These are phyloP conservation scores for Nicator chloris DNA, from an alignment of 2,113 vertebrate genomes.

Conservation along the genomic window DNA sequence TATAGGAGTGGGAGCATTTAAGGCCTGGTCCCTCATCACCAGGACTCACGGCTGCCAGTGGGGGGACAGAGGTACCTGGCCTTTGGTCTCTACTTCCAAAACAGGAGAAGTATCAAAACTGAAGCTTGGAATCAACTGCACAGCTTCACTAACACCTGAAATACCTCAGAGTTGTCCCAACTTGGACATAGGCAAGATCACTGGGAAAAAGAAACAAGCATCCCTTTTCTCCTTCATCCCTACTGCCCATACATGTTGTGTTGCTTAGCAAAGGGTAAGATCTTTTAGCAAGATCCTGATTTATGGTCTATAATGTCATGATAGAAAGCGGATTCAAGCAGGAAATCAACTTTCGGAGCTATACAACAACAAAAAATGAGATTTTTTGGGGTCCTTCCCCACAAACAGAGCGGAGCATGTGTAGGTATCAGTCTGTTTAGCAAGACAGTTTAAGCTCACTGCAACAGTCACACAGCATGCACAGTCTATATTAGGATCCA, in stretches of 20 bases:
- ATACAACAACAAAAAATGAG: not conserved
- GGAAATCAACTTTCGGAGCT: not conserved
- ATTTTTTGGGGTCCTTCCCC: not conserved
- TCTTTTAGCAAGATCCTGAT: not conserved
- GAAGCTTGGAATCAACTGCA: not conserved
- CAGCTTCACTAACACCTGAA: not conserved
- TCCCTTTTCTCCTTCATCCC: not conserved
- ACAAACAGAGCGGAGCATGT: not conserved
- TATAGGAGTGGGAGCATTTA: not conserved
- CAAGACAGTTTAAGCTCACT: not conserved
- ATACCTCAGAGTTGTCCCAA: not conserved
- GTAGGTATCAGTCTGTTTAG: not conserved
- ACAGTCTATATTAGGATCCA: not conserved
- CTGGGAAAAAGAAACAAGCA: not conserved
- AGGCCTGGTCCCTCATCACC: not conserved
- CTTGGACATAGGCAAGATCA: not conserved
- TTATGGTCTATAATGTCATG: not conserved
- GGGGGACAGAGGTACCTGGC: not conserved
- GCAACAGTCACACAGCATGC: not conserved
- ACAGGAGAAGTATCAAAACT: not conserved
- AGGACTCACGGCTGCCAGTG: rapidly evolving
- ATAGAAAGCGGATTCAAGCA: not conserved
- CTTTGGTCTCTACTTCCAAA: not conserved
- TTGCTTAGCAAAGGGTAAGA: not conserved
- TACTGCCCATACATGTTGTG: not conserved